Percentiles rank a stretch among this genome's conserved stretches.
phyloP scores from a whole-genome alignment of 2,888 invertebrate species.

The Drosophila neonasuta region DNA sequence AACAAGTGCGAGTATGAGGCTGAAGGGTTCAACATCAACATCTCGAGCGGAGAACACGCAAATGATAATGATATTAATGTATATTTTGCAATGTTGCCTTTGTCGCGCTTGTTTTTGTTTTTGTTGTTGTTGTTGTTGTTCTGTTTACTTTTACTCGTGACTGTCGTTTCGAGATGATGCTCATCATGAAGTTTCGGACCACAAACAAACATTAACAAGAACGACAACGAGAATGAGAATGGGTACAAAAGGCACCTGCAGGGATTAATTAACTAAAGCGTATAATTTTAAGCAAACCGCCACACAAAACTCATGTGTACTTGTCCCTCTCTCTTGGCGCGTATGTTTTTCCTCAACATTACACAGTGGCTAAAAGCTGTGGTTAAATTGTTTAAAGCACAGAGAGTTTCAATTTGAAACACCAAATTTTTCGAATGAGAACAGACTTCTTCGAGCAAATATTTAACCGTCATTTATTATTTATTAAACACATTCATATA shows the following conservation, averaged over 20 bases:
- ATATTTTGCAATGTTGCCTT: slow-evolving; percentile 42
- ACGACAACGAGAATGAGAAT: background rate
- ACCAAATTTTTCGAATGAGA: background rate
- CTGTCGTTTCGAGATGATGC: slow-evolving; percentile 3
- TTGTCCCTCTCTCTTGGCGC: background rate
- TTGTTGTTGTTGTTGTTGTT: slow-evolving; percentile 13
- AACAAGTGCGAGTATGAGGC: background rate
- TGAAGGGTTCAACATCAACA: slow-evolving; percentile 4
- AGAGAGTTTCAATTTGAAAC: background rate
- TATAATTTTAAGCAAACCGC: slow-evolving; percentile 51
- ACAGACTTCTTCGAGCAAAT: too few species aligned
- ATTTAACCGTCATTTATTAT: too few species aligned
- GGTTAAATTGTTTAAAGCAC: background rate
- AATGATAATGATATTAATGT: slow-evolving; percentile 53
- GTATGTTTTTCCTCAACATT: background rate
- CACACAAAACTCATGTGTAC: slow-evolving; percentile 26
- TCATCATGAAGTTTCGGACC: slow-evolving; percentile 53
- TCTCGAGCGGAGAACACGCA: slow-evolving; percentile 41
- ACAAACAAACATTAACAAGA: slow-evolving; percentile 21
- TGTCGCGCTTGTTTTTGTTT: slow-evolving; percentile 14
- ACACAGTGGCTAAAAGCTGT: background rate
- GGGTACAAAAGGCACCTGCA: slow-evolving; percentile 46
- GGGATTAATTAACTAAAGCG: slow-evolving; percentile 70
- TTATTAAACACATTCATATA: too few species aligned
- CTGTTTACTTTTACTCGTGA: background rate